Evolutionary conservation across 2,888 invertebrate genomes (phyloP), one percentile per base, ranked within the genome.

Genomic region (Heteropelma amictum): DNA sequence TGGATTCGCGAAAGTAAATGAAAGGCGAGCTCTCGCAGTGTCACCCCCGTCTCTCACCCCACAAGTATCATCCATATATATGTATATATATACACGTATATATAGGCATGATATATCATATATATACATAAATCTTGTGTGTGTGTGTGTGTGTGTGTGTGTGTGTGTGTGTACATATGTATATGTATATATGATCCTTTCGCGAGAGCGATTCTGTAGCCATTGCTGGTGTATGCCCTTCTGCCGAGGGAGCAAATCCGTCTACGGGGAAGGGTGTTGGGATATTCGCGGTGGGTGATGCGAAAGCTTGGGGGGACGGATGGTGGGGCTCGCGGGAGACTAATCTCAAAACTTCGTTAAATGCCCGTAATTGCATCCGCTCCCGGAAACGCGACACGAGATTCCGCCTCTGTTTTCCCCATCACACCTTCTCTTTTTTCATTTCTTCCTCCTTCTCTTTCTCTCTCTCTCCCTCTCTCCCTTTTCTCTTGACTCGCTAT

Each of bases 281-380:
- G 49, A 49, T 35, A 72, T 60, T 53, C 51, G 54, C 47, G 51
- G 19, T 51, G 64, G 51, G 58, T 21, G 38, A 42, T 42, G 58
- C 30, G 51, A 21, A 21, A 60, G 49, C 40, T 40, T 35, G 35
- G 26, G 7, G 42, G 42, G 47, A 30, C 12, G 47, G 26, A 61
- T 17, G 72, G 68, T 28, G 65, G 68, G 45, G 68, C 30, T 58
- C 51, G 58, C 71, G 35, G 64, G 81, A 79, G 83, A 85, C 85
- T 87, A 85, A 87, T 87, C 85, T 83, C 83, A 81, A 86, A 86
- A 87, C 83, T 87, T 86, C 83, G 85, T 86, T 86, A 86, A 84
- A 87, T 86, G 84, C 81, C 81, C 82, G 82, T 86, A 87, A 86
- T 86, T 86, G 84, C 84, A 85, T 84, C 84, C 81, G 80, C 79